phyloP scores from a whole-genome alignment of 2,113 vertebrate genomes.

The Osmerus mordax region DNA sequence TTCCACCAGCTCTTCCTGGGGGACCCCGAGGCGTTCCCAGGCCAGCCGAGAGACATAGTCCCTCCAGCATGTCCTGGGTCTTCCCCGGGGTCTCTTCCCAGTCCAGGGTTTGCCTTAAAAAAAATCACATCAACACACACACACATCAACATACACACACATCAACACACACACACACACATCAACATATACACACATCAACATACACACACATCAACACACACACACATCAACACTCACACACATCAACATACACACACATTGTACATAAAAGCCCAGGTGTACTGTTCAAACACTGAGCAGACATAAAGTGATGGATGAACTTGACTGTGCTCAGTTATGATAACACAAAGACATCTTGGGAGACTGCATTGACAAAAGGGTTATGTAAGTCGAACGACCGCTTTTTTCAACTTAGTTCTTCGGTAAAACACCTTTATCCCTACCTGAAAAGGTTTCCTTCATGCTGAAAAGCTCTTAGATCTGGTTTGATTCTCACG shows the following conservation, averaged over 20 bases:
- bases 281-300: background rate
- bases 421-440: background rate
- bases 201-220: background rate
- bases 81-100: no score
- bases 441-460: conserved; percentile 3
- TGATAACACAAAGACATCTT: conserved; percentile 10
- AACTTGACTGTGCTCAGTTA: background rate
- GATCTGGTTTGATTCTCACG: conserved; percentile 28
- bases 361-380: background rate
- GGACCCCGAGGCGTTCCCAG: no score
- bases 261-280: background rate
- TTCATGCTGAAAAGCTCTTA: conserved; percentile 4
- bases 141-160: background rate
- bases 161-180: background rate
- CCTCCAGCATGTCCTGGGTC: no score
- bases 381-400: no score
- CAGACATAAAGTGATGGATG: conserved; percentile 9
- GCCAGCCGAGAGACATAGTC: no score
- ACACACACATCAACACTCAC: background rate
- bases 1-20: no score
- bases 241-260: background rate
- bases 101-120: no score
- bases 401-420: no score
- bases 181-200: background rate
- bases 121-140: no score